Percentiles rank a stretch among this genome's conserved stretches.
Conservation (phyloP, 2,113 vertebrate species). For the Sinocyclocheilus rhinocerous region DNA sequence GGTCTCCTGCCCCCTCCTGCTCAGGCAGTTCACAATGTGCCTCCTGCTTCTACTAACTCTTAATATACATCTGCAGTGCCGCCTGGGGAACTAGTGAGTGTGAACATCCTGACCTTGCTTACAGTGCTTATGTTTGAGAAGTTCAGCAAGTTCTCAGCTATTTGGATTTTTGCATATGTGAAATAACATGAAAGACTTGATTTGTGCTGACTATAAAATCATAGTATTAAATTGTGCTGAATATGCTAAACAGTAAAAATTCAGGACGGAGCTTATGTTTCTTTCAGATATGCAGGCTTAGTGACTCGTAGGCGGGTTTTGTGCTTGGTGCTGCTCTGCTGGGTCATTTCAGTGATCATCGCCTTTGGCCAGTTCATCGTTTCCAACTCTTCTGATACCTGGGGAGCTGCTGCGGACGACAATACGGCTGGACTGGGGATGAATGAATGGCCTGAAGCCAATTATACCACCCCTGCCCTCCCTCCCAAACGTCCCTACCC, state of each 20-base stretch:
- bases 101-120: background rate
- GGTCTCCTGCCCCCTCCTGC: slow-evolving; percentile 75
- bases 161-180: slow-evolving; percentile 9
- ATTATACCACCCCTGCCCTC: slow-evolving; percentile 62
- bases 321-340: slow-evolving; percentile 72
- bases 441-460: slow-evolving; percentile 36
- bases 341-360: slow-evolving; percentile 74
- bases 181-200: background rate
- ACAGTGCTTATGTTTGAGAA: background rate
- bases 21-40: slow-evolving; percentile 79
- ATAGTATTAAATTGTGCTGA: slow-evolving; percentile 6
- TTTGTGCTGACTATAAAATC: slow-evolving; percentile 23
- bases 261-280: slow-evolving; percentile 36
- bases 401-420: slow-evolving; percentile 10
- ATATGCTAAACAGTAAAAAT: background rate
- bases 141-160: background rate
- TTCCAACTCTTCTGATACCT: slow-evolving; percentile 63
- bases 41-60: slow-evolving; percentile 77
- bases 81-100: slow-evolving; percentile 68
- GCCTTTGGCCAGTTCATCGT: slow-evolving; percentile 79
- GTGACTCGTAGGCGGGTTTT: slow-evolving; percentile 69
- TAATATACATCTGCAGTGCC: slow-evolving; percentile 70
- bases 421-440: slow-evolving; percentile 56
- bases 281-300: slow-evolving; percentile 68
- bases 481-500: slow-evolving; percentile 43